phyloP scores from a whole-genome alignment of 2,888 invertebrate genomes.

The Oscheius myriophilus region DNA sequence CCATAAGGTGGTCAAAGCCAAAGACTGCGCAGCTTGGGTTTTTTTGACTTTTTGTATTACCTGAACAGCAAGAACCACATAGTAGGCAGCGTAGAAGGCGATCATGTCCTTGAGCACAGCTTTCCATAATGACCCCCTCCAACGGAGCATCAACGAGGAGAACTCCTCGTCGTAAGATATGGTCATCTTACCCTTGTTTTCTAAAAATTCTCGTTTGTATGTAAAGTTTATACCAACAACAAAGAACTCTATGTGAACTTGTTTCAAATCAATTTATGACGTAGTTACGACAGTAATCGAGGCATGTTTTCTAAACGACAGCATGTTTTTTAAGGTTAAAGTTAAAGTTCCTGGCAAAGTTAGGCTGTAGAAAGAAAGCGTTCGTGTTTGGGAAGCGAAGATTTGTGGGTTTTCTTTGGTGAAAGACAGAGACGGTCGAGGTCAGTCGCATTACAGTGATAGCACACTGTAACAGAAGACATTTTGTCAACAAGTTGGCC shows the following conservation, averaged over 20 bases:
- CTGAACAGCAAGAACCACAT: conserved; percentile 67
- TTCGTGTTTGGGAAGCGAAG: too few species aligned
- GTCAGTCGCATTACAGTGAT: conserved; percentile 27
- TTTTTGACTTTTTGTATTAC: conserved; percentile 34
- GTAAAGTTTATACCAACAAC: too few species aligned
- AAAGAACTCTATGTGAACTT: neutral
- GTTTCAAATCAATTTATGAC: conserved; percentile 12
- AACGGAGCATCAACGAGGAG: conserved; percentile 68
- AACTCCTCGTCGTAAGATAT: conserved; percentile 70
- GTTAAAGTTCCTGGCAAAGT: too few species aligned
- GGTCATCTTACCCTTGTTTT: conserved; percentile 50
- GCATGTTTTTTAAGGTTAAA: too few species aligned
- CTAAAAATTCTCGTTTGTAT: neutral
- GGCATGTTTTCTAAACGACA: conserved; percentile 13
- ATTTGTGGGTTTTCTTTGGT: too few species aligned
- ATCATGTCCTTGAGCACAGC: conserved; percentile 69
- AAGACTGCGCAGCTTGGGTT: neutral
- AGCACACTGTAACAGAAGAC: conserved; percentile 18
- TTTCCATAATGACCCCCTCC: conserved; percentile 70
- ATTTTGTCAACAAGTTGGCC: conserved; percentile 18
- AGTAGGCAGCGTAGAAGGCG: conserved; percentile 68
- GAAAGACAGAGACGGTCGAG: conserved; percentile 6
- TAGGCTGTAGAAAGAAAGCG: too few species aligned
- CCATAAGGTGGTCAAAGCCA: too few species aligned
- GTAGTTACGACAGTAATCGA: conserved; percentile 2